Percentiles rank a stretch among this genome's conserved stretches.
phyloP scores from a whole-genome alignment of 1,140 invertebrate genomes.

The Holcopasites calliopsidis region DNA sequence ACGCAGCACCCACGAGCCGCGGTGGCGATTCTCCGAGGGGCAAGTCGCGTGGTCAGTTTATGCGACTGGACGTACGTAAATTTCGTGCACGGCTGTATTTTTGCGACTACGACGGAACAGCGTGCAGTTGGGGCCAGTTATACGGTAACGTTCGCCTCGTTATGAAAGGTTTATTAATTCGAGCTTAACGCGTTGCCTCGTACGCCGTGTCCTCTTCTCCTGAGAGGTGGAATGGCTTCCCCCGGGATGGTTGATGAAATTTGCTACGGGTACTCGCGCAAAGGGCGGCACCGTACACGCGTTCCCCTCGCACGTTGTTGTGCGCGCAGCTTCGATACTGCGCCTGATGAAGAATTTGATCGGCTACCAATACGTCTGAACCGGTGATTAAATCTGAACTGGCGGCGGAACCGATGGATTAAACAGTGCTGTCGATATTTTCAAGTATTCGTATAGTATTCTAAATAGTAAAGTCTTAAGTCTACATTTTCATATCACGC shows the following conservation, averaged over 20 bases:
- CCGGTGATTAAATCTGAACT: too few relatives aligned
- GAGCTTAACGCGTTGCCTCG: not conserved
- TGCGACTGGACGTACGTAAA: conserved; percentile 12
- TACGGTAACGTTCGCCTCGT: conserved; percentile 34
- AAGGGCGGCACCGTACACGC: not conserved
- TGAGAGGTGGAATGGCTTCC: not conserved
- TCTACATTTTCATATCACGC: too few relatives aligned
- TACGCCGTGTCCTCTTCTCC: not conserved
- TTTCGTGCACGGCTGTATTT: conserved; percentile 21
- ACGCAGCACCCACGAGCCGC: not conserved
- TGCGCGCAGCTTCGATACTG: too few relatives aligned
- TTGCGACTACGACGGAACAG: conserved; percentile 9
- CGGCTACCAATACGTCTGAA: not conserved
- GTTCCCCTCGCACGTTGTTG: not conserved
- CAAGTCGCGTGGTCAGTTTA: conserved; percentile 15
- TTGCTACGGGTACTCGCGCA: not conserved
- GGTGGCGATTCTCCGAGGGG: not conserved
- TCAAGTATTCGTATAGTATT: too few relatives aligned
- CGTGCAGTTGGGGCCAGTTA: conserved; percentile 20
- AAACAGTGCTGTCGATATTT: too few relatives aligned
- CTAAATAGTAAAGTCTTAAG: too few relatives aligned
- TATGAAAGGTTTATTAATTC: conserved; percentile 47
- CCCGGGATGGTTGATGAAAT: not conserved
- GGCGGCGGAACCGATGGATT: too few relatives aligned
- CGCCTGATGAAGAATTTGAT: not conserved